Conservation (phyloP, 2,888 invertebrate species). For the Hydroisotoma schaefferi region DNA sequence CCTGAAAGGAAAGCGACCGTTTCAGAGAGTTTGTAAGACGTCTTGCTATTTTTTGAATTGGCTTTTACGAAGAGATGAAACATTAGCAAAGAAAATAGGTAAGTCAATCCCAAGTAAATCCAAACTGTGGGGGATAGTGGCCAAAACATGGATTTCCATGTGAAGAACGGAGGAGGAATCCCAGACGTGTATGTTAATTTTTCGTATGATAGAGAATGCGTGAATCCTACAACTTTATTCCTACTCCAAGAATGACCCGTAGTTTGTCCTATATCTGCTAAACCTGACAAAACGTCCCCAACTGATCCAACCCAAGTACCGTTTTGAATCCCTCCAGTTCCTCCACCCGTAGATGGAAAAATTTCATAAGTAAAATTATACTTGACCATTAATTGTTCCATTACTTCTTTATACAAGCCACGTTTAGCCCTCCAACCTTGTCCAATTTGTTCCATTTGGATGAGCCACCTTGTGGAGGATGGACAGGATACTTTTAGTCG, state of each 20-base stretch:
- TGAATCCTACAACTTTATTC: conserved; percentile 24
- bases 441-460: conserved; percentile 17
- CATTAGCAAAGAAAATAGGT: background rate
- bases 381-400: conserved; percentile 16
- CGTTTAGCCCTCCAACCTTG: conserved; percentile 16
- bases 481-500: conserved; percentile 21
- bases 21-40: background rate
- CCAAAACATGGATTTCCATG: conserved; percentile 39
- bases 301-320: conserved; percentile 35
- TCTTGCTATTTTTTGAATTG: background rate
- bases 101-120: background rate
- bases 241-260: conserved; percentile 23
- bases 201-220: conserved; percentile 25
- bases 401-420: conserved; percentile 22
- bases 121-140: too few relatives aligned
- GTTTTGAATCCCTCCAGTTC: conserved; percentile 6
- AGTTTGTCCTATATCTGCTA: conserved; percentile 26
- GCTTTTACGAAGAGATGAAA: background rate
- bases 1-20: background rate
- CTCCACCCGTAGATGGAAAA: conserved; percentile 25
- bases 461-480: conserved; percentile 20
- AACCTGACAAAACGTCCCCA: conserved; percentile 25
- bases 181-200: conserved; percentile 32
- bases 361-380: conserved; percentile 28
- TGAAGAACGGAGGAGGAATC: conserved; percentile 19